phyloP scores from a whole-genome alignment of 2,888 invertebrate genomes.

The Callyntrura guangdongensis region DNA sequence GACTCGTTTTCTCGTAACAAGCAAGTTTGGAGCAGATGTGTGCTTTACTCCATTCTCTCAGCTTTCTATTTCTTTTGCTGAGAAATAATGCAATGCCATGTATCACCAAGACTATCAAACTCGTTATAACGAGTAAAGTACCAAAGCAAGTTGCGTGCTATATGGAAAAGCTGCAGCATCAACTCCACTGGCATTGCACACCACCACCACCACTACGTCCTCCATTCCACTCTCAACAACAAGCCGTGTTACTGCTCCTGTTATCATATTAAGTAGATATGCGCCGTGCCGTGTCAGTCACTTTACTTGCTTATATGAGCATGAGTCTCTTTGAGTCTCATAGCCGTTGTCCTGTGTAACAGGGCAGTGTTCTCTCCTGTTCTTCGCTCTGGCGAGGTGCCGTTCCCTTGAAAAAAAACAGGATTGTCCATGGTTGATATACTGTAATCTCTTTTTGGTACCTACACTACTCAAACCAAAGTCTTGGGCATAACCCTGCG shows the following conservation, averaged over 20 bases:
- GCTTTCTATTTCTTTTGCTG: conserved; percentile 21
- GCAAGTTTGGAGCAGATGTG: not conserved
- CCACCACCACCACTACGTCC: conserved; percentile 18
- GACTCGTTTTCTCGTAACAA: not conserved
- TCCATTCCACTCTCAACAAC: conserved; percentile 5
- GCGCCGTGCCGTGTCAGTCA: conserved; percentile 46
- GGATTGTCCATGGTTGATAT: conserved; percentile 47
- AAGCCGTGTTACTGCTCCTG: too few species aligned
- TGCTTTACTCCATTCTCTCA: conserved; percentile 27
- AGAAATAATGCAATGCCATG: conserved; percentile 34
- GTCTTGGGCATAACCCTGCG: conserved; percentile 25
- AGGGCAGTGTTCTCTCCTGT: conserved; percentile 65
- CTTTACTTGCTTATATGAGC: not conserved
- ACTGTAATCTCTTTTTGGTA: conserved; percentile 37
- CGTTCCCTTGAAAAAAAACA: conserved; percentile 59
- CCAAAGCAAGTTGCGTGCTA: not conserved
- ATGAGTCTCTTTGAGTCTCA: not conserved
- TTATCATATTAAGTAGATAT: conserved; percentile 51
- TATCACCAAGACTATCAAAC: not conserved
- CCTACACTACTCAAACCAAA: not conserved
- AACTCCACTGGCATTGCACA: not conserved
- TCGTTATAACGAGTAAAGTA: conserved; percentile 16
- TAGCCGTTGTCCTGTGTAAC: conserved; percentile 16
- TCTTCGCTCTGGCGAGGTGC: conserved; percentile 51
- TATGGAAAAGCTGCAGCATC: conserved; percentile 7